A percentile compares a stretch with the other conserved stretches of the same genome.
Evolutionary conservation across 1,140 invertebrate species (phyloP).

Genomic region (Oedothorax gibbosus): DNA sequence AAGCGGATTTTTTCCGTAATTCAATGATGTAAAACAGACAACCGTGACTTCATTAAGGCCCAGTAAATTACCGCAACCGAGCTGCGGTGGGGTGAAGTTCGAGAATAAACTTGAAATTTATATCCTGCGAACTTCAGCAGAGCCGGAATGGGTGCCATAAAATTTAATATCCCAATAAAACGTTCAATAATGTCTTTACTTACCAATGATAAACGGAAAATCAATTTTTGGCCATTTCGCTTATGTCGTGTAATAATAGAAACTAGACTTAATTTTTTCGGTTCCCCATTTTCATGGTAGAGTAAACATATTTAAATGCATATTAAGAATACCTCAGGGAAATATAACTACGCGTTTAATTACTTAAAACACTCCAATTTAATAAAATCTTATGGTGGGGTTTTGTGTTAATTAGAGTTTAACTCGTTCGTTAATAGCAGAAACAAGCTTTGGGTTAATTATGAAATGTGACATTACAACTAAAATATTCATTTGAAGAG

Average conservation of each 20-base stretch:
- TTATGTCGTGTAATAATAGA: conserved; percentile 17
- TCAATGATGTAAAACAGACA: too few species aligned
- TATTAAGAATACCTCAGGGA: conserved; percentile 15
- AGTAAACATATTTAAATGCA: conserved; percentile 44
- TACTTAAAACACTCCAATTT: not conserved
- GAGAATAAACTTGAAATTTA: too few species aligned
- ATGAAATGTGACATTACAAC: not conserved
- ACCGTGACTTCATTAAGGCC: too few species aligned
- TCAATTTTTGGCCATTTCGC: conserved; percentile 25
- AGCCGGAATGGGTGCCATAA: conserved; percentile 26
- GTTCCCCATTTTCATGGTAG: conserved; percentile 3
- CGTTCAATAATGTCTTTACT: conserved; percentile 41
- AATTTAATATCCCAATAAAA: conserved; percentile 45
- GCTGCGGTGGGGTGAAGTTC: too few species aligned
- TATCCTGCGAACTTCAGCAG: too few species aligned
- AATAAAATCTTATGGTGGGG: conserved; percentile 26
- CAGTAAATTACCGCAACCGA: too few species aligned
- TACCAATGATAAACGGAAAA: conserved; percentile 26
- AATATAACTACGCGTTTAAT: conserved; percentile 35
- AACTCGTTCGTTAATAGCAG: conserved; percentile 13
- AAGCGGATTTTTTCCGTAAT: too few species aligned
- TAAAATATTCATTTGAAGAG: not conserved
- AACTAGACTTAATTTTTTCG: conserved; percentile 25
- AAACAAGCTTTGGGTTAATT: conserved; percentile 36
- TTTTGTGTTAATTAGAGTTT: conserved; percentile 34